These are phyloP conservation scores for Chiloscyllium plagiosum DNA, from an alignment of 2,113 vertebrate species.

Conservation along the genomic window DNA sequence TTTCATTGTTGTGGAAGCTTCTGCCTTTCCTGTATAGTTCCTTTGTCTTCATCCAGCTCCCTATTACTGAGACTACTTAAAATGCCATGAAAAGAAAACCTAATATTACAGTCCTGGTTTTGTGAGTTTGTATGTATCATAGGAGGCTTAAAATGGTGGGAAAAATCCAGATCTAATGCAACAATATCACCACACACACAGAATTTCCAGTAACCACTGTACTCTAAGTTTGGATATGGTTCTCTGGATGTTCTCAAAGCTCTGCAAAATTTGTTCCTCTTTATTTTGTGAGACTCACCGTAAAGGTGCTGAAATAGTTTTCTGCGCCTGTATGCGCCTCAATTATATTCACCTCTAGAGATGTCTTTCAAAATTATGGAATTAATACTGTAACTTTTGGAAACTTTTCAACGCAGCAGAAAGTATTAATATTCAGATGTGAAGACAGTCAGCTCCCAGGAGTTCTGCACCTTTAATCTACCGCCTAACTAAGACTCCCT, in stretches of 20 bases:
- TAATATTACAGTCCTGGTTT: constrained; percentile 4
- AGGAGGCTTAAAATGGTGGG: constrained; percentile 1
- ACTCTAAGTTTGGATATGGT: background rate
- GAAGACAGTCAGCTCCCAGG: background rate
- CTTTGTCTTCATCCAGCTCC: background rate
- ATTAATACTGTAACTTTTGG: background rate
- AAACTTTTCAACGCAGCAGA: background rate
- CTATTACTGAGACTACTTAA: background rate
- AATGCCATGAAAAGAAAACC: background rate
- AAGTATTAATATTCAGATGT: constrained; percentile 2
- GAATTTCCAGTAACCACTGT: background rate
- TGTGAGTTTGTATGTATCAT: constrained; percentile 10
- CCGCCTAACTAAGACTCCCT: background rate
- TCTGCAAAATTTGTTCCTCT: background rate
- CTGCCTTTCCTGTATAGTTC: background rate
- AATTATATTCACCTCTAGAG: background rate
- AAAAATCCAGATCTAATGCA: background rate
- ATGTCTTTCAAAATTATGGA: background rate
- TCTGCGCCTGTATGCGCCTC: background rate
- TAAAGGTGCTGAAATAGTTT: background rate
- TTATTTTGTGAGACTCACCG: background rate
- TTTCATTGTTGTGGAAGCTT: background rate
- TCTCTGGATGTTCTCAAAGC: background rate
- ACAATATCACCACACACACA: background rate
- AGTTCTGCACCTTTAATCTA: background rate